Conservation (phyloP, 1,140 invertebrate genomes). For the Harpegnathos saltator region DNA sequence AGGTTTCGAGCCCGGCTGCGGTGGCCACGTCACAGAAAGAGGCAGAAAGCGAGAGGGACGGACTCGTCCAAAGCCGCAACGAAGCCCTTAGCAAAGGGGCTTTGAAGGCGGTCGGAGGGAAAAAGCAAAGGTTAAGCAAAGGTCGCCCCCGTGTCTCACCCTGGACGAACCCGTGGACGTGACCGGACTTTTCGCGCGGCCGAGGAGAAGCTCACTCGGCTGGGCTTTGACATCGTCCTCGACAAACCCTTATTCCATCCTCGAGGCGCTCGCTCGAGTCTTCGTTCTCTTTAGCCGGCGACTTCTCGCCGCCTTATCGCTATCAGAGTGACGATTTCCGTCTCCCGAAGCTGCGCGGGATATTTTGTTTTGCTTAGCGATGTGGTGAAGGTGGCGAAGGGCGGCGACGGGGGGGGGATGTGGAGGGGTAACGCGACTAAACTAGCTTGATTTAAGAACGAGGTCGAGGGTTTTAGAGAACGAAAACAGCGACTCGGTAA, state of each 20-base stretch:
- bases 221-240: slow-evolving; percentile 75
- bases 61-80: slow-evolving; percentile 36
- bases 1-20: neutral
- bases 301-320: neutral
- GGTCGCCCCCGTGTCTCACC: slow-evolving; percentile 79
- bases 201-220: slow-evolving; percentile 75
- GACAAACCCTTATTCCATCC: slow-evolving; percentile 38
- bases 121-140: slow-evolving; percentile 82
- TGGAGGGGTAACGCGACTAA: neutral
- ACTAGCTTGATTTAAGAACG: slow-evolving; percentile 11
- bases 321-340: neutral
- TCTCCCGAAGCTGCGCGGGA: slow-evolving; percentile 1
- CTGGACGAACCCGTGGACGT: slow-evolving; percentile 77
- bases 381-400: neutral
- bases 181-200: slow-evolving; percentile 79
- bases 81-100: slow-evolving; percentile 34
- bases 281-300: neutral
- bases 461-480: neutral
- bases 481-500: neutral
- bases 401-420: too few relatives aligned
- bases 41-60: neutral
- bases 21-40: slow-evolving; percentile 12
- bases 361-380: neutral
- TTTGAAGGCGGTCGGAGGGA: slow-evolving; percentile 54
- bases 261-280: slow-evolving; percentile 20